Evolutionary conservation across 2,797 vertebrate species (phyloP), one percentile per base, ranked within the genome.

Genomic region (Girardinus metallicus): DNA sequence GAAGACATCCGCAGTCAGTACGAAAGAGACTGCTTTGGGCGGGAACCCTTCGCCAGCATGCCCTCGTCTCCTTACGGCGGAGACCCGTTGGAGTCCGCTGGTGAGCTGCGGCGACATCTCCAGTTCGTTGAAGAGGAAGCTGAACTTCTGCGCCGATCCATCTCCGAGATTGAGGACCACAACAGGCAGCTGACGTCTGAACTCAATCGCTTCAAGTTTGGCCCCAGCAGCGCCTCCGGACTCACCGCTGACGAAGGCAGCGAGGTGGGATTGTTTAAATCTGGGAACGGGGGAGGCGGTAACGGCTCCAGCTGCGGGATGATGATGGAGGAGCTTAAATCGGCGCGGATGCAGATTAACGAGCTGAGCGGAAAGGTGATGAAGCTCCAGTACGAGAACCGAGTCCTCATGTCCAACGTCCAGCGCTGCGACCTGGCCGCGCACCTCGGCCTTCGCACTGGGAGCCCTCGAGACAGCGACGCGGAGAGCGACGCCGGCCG

Each of bases 71-170:
- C 98, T 0, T 99, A 97, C 0, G 94, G 95, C 0, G 95, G 96
- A 0, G 98, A 99, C 60, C 95, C 96, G 0, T 87, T 97, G 80
- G 99, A 99, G 89, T 99, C 98, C 0, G 97, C 97, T 7, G 92
- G 93, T 0, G 99, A 99, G 93, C 95, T 99, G 3, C 97, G 97
- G 0, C 96, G 98, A n/a, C 98, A 99, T 90, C 95, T 99, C 75
- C 98, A 99, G 84, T 99, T 99, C 8, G 98, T 99, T 77, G 98
- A 99, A 88, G 99, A 99, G 88, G 98, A 99, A 90, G 99, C 99
- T 0, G 98, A 99, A 91, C 93, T 99, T 36, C 91, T 99, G 79
- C 96, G 99, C 16, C 96, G 98, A 72, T 99, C 99, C 2, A 98
- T 99, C 84, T 96, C 97, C 0, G 99, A 99, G 94, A 98, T 99